Evolutionary conservation across 2,113 vertebrate species (phyloP), one percentile per base, ranked within the genome.

Genomic region (Tichodroma muraria): DNA sequence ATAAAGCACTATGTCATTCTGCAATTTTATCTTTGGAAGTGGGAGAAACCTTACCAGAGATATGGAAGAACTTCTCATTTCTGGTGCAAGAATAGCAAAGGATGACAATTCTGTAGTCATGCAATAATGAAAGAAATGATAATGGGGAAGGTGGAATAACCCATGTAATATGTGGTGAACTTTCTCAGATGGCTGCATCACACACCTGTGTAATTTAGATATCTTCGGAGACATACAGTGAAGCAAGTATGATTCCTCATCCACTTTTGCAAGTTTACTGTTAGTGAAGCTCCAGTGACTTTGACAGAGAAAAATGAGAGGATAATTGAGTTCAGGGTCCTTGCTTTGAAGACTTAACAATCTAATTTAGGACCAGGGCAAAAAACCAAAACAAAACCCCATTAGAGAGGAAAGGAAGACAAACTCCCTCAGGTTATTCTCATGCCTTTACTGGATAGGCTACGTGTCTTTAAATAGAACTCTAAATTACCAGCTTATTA

Each of bases 301-400:
- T 91, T 95, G 81, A 80, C 44, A 66, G 76, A 91, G 89, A 84
- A 83, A 94, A 93, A 94, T 84, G 25, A 91, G 60, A 86, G 14
- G 33, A 94, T 92, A 93, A 95, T 93, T 94, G 92, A 92, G 91
- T 95, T 95, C 93, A 91, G 82, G 49, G 68, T 93, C 76, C 57
- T 56, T 94, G 89, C 85, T 96, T 96, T 94, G 93, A 91, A 96
- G 79, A 76, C 56, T 75, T 88, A 88, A 63, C 38, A 91, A 71
- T 90, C 88, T 91, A 91, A 95, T 94, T 93, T 91, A 88, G 80
- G 79, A 91, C 66, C 68, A 53, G 82, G 69, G 72, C 35, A 89
- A 92, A 85, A 95, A 88, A 92, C 0, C 79, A 91, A 96, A 94
- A 88, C 90, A 90, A 94, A 95, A 92, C 60, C 47, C 82, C 95